Evolutionary conservation across 2,113 vertebrate genomes (phyloP).

Genomic region (Penelope pileata): DNA sequence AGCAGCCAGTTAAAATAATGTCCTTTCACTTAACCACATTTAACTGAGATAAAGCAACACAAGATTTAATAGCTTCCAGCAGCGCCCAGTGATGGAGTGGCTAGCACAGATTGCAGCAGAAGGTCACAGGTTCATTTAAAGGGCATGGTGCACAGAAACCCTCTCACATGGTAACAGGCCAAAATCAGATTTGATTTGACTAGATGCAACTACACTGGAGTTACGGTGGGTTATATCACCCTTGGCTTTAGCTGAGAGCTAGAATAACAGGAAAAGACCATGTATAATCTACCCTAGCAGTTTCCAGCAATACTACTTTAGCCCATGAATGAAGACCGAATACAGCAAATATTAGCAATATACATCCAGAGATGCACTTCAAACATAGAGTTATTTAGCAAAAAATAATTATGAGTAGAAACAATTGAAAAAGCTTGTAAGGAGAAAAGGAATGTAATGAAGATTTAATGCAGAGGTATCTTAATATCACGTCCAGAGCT

Average conservation of each 20-base stretch:
- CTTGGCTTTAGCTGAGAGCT: neutral
- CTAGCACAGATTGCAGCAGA: neutral
- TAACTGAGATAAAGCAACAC: slow-evolving; percentile 35
- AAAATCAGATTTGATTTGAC: slow-evolving; percentile 33
- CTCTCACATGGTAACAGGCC: neutral
- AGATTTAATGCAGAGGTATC: neutral
- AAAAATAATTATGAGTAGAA: neutral
- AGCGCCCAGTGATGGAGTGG: neutral
- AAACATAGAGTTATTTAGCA: neutral
- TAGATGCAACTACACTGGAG: neutral
- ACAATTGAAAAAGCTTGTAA: neutral
- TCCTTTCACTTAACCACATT: slow-evolving; percentile 57
- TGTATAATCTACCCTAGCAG: neutral
- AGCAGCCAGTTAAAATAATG: slow-evolving; percentile 42
- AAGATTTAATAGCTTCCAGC: slow-evolving; percentile 44
- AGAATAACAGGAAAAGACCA: neutral
- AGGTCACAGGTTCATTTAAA: slow-evolving; percentile 23
- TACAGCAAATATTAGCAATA: neutral
- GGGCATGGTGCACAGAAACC: neutral
- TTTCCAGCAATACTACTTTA: neutral
- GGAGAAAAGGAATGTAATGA: neutral
- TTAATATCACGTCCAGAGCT: neutral
- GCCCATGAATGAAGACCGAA: neutral
- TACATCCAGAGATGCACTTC: neutral
- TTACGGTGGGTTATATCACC: neutral